Conservation (phyloP, 1,140 invertebrate species). For the Pseudachorutes palmiensis region DNA sequence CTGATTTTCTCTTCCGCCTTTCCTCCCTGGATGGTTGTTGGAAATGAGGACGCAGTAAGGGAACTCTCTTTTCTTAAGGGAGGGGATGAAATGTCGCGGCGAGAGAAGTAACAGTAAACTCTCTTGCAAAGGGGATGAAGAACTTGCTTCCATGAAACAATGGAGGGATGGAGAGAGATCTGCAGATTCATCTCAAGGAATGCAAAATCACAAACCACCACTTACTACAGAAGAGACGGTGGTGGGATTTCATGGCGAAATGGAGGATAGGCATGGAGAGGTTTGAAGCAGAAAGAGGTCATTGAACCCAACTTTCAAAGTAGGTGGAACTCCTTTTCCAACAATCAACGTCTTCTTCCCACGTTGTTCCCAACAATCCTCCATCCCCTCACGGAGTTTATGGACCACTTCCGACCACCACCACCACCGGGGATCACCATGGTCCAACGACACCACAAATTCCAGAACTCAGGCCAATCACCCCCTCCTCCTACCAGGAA, state of each 20-base stretch:
- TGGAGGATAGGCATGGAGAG: slow-evolving; percentile 13
- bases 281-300: background rate
- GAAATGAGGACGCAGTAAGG: slow-evolving; percentile 4
- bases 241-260: background rate
- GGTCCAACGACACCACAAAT: too few species aligned
- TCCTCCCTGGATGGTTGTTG: background rate
- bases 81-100: too few species aligned
- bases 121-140: background rate
- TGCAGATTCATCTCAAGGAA: background rate
- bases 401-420: too few species aligned
- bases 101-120: too few species aligned
- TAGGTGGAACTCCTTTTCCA: background rate
- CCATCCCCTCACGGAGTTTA: too few species aligned
- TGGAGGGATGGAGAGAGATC: background rate
- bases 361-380: background rate
- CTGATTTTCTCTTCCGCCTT: slow-evolving; percentile 9
- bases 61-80: background rate
- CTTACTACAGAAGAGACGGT: background rate
- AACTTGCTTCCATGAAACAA: background rate
- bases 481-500: background rate
- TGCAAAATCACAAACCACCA: too few species aligned
- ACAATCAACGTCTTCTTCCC: background rate
- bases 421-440: too few species aligned
- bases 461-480: background rate
- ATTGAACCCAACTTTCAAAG: background rate